These are phyloP conservation scores for Pseudochaenichthys georgianus DNA, from an alignment of 2,797 vertebrate species.

Conservation along the genomic window DNA sequence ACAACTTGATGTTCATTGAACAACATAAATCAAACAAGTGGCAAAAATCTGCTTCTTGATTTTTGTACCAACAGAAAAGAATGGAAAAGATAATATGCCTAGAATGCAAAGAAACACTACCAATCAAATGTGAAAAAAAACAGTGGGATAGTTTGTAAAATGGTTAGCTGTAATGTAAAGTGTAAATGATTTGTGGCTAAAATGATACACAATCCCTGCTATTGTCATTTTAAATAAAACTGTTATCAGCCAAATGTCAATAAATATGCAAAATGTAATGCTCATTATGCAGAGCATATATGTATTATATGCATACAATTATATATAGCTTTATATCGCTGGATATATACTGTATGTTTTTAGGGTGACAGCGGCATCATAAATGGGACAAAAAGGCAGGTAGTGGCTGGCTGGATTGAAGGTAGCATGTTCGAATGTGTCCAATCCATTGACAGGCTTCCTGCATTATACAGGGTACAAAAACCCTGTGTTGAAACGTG, in stretches of 20 bases:
- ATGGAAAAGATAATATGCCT: neutral
- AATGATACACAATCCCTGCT: neutral
- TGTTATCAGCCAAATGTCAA: neutral
- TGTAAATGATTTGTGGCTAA: neutral
- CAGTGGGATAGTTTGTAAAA: neutral
- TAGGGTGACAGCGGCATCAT: neutral
- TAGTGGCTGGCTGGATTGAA: slow-evolving; percentile 1
- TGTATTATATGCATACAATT: no score
- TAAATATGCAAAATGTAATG: neutral
- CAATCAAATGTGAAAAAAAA: slow-evolving; percentile 4
- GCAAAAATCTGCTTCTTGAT: slow-evolving; percentile 19
- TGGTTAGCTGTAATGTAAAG: neutral
- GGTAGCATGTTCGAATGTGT: slow-evolving; percentile 32
- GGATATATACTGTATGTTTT: slow-evolving; percentile 8
- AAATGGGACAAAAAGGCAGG: slow-evolving; percentile 23
- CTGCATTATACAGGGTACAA: slow-evolving; percentile 31
- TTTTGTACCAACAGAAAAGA: slow-evolving; percentile 5
- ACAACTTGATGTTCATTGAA: no score
- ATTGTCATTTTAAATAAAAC: slow-evolving; percentile 1
- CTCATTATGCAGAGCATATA: neutral
- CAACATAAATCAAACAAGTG: no score
- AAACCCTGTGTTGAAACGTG: slow-evolving; percentile 37
- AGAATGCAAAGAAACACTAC: neutral
- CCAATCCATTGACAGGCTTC: slow-evolving; percentile 27
- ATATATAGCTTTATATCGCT: neutral